Base-by-base conservation (phyloP, 2,113 vertebrate genomes). In the Festucalex cinctus region DNA sequence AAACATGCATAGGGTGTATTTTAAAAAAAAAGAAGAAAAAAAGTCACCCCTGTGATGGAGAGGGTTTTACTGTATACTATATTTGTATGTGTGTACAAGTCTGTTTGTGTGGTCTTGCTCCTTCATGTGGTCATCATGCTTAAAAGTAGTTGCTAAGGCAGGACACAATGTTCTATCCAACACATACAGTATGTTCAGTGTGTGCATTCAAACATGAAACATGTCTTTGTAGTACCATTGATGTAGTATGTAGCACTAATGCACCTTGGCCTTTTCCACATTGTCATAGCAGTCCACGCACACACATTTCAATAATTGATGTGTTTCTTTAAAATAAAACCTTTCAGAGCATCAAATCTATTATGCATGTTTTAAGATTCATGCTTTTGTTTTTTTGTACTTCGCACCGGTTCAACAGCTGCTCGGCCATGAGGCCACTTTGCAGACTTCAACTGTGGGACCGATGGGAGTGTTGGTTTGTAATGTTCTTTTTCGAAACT, bases 311-410 rank as follows among this genome's bases (percentile, higher is more conserved):
- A 74, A 74, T 68, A 65, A 65, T 78, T 61, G 28, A 62, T 41
- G 17, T 39, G 59, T 59, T 63, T 53, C 36, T 63, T 57, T 71
- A 46, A 46, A 65, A 43, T 65, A 54, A 66, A 65, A 57, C 54
- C 19, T 59, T 59, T 4, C 5, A 14, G 28, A 51, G 39, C 19
- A 53, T 59, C 3, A 8, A 7, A 17, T 64, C 60, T 46, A 26
- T 63, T 13, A 60, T 39, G 39, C 58, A 63, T 22, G 5, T 73
- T 71, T 39, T 65, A 71, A 49, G 48, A 64, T 32, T 60, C 59
- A 48, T 39, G 53, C 59, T 53, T 76, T 74, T 71, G 68, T 74
- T 71, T 70, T 6, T 2, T 39, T 67, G 53, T 69, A 64, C 66
- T 64, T 69, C 10, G 46, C 14, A 65, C 28, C 32, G 32, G 37